Base-by-base conservation (phyloP, 2,888 invertebrate species). In the Anticlea derivata region DNA sequence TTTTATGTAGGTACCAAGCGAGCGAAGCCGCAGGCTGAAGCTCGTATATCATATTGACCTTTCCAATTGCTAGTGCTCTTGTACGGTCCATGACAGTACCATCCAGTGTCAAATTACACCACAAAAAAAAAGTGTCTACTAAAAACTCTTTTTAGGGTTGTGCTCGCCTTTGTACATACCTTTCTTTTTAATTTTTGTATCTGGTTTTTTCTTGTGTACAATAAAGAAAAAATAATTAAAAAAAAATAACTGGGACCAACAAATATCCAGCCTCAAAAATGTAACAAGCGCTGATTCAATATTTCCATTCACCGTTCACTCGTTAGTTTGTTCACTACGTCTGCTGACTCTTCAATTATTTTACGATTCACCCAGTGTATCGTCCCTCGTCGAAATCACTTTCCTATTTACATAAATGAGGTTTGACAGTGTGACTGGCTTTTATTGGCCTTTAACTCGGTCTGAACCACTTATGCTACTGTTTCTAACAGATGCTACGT, bases 331-430 rank as follows among this genome's bases (percentile, higher is more conserved):
- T 17, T 29, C 31, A 22, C 7, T 27, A n/a, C 24, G 35, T 5
- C 17, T 26, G 56, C 59, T 59, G 63, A 66, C 51, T 66, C 66
- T 35, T 55, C 51, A 41, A 56, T 56, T 50, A 58, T 61, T 70
- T 73, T 70, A 72, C 69, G 70, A 61, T 55, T 59, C 31, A 26
- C 11, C 20, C 12, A 41, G 41, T 50, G 49, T 50, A 55, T 64
- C 55, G 65, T 66, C 37, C 11, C 45, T 70, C 60, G 57, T 58
- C 40, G 48, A 61, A 71, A 70, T 69, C 65, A 61, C 61, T 62
- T 59, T 52, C 52, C 55, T 67, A 75, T 77, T 77, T 75, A 72
- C 74, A 75, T 73, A 73, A 69, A 66, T 58, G 64, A 52, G 53
- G 60, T 56, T 44, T 53, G 45, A 64, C 48, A 60, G 58, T 56